Percentiles rank a stretch among this genome's conserved stretches.
Evolutionary conservation across 30 jellyfish, hydroid and myxozoan genomes (phyloP).

Genomic region (Hydra vulgaris): DNA sequence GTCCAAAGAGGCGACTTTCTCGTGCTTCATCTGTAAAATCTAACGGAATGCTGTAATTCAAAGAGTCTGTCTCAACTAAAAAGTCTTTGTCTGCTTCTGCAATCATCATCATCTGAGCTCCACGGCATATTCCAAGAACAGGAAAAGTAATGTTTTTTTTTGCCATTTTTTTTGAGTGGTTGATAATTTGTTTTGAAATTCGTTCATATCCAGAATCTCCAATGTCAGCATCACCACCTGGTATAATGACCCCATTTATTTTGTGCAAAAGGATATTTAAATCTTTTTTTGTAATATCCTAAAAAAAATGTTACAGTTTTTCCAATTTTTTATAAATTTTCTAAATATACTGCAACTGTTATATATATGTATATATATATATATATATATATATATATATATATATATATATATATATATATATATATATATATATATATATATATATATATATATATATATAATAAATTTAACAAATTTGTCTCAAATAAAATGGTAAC

Average conservation of each 20-base stretch:
- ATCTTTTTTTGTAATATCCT: constrained; percentile 41
- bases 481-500: no score
- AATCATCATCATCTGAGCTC: constrained; percentile 77
- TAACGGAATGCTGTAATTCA: constrained; percentile 52
- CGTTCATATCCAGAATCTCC: constrained; percentile 71
- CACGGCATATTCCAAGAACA: constrained; percentile 79
- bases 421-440: no score
- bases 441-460: no score
- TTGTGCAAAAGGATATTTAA: constrained; percentile 34
- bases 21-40: constrained; percentile 44
- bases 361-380: no score
- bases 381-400: no score
- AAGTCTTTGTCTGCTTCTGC: constrained; percentile 40
- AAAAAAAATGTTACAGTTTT: background rate
- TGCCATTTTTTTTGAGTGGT: constrained; percentile 44
- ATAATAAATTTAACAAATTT: no score
- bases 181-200: constrained; percentile 40
- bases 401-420: no score
- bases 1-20: constrained; percentile 63
- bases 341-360: no score
- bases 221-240: constrained; percentile 86
- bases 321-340: background rate
- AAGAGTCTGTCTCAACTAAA: constrained; percentile 41
- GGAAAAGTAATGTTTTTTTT: constrained; percentile 70
- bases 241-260: constrained; percentile 58